Evolutionary conservation across 2,888 invertebrate species (phyloP), one percentile per base, ranked within the genome.

Genomic region (Drosophila mayaguana): DNA sequence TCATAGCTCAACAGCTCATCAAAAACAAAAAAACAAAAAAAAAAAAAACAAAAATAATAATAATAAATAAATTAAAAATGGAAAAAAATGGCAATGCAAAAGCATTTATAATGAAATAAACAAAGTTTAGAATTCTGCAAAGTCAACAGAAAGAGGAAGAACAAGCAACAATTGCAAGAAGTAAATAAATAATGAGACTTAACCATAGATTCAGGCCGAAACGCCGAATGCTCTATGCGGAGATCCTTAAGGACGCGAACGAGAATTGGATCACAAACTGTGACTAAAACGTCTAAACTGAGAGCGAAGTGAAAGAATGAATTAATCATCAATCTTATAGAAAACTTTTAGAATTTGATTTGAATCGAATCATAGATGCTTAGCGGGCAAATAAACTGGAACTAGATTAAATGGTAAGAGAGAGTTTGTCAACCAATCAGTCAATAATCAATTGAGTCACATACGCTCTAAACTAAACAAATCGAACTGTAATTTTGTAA

Each of bases 111-210:
- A 38, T 38, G 25, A 40, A 57, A 77, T 77, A 62, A 83, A 87
- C 78, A 69, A 77, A 71, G 68, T 75, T 45, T 78, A 65, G 34
- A 88, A 70, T 89, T 74, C 68, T 67, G 83, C 83, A 65, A 48
- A 53, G 66, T 63, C 56, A 12, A 86, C 90, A 83, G n/a, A 73
- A 68, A 60, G 45, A 53, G 60, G 34, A 68, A 28, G n/a, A 80
- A 67, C 50, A 64, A 64, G 32, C 22, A 50, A 53, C 18, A 60
- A 46, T 34, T 18, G 54, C 59, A 48, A 62, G 28, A 55, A 51
- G 36, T 20, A 46, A 61, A 46, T 57, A 46, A 60, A 63, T 59
- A 22, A 64, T 50, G 40, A 8, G 18, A 22, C 43, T 16, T 8
- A 46, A 20, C 3, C 3, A 25, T 20, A 12, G 25, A 38, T 34